These are phyloP conservation scores for Dendroctonus valens DNA, from an alignment of 1,140 invertebrate species.

Conservation along the genomic window DNA sequence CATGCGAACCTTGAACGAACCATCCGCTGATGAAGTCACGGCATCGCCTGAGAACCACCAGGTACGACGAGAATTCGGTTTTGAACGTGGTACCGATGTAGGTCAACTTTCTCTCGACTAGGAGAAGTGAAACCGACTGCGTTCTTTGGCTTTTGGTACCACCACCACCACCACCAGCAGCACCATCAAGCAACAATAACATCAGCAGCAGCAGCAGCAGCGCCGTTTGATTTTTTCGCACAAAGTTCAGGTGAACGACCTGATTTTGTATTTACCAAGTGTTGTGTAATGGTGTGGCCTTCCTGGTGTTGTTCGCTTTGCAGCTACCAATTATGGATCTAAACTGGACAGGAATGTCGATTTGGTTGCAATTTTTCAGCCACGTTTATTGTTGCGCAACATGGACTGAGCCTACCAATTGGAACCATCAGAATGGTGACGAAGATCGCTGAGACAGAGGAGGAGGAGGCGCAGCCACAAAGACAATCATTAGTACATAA, in stretches of 20 bases:
- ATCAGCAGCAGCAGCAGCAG: no score
- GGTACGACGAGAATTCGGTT: slow-evolving; percentile 9
- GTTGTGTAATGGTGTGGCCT: slow-evolving; percentile 47
- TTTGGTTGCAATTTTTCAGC: no score
- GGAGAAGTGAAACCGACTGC: slow-evolving; percentile 47
- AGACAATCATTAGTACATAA: slow-evolving; percentile 1
- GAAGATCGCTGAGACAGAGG: no score
- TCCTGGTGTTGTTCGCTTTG: slow-evolving; percentile 37
- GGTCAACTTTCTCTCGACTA: slow-evolving; percentile 50
- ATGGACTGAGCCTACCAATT: background rate
- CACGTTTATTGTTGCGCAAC: background rate
- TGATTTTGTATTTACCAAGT: slow-evolving; percentile 39
- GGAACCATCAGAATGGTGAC: no score
- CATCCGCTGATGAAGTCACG: no score
- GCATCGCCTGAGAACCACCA: background rate
- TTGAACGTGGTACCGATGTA: slow-evolving; percentile 40
- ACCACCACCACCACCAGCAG: background rate
- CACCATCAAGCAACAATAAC: slow-evolving; percentile 12
- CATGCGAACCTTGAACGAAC: slow-evolving; percentile 5
- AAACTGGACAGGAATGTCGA: background rate
- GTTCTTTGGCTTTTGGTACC: background rate
- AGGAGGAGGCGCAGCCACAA: background rate
- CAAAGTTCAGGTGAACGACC: slow-evolving; percentile 49
- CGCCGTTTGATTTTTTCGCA: slow-evolving; percentile 47
- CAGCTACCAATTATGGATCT: background rate